Conservation (phyloP, 2,888 invertebrate species). For the Trichogramma evanescens region DNA sequence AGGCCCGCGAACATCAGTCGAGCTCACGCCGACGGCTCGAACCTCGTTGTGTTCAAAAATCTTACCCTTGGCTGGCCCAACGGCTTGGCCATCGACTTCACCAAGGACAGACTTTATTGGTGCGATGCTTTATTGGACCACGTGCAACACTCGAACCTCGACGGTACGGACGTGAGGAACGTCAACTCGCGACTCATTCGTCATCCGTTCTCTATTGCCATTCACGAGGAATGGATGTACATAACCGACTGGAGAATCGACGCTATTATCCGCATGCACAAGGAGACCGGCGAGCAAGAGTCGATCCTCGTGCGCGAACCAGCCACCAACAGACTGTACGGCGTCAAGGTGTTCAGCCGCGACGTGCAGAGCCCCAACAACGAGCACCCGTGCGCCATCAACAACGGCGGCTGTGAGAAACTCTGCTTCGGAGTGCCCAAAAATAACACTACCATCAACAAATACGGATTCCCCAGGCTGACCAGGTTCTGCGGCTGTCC, state of each 20-base stretch:
- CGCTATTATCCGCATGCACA: slow-evolving; percentile 85
- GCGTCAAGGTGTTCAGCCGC: slow-evolving; percentile 81
- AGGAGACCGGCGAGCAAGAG: slow-evolving; percentile 80
- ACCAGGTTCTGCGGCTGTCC: slow-evolving; percentile 82
- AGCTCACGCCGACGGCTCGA: slow-evolving; percentile 83
- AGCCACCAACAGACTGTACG: slow-evolving; percentile 83
- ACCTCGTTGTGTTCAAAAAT: slow-evolving; percentile 79
- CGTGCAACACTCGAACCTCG: slow-evolving; percentile 86
- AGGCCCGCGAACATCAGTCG: slow-evolving; percentile 93
- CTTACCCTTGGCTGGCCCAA: slow-evolving; percentile 96
- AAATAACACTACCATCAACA: slow-evolving; percentile 43
- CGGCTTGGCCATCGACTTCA: slow-evolving; percentile 88
- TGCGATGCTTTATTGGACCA: slow-evolving; percentile 94
- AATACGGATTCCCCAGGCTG: slow-evolving; percentile 49
- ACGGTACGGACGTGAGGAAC: slow-evolving; percentile 85
- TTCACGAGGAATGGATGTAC: slow-evolving; percentile 86
- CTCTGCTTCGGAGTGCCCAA: slow-evolving; percentile 86
- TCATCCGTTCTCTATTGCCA: slow-evolving; percentile 88
- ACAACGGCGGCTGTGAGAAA: slow-evolving; percentile 89
- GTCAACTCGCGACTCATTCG: slow-evolving; percentile 78
- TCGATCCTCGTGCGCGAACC: slow-evolving; percentile 81
- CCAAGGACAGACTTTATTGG: slow-evolving; percentile 87
- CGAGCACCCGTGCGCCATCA: slow-evolving; percentile 72
- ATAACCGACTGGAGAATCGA: slow-evolving; percentile 96
- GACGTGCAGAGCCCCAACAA: slow-evolving; percentile 64